Conservation (phyloP, 2,113 vertebrate genomes). For the Corvus moneduloides region DNA sequence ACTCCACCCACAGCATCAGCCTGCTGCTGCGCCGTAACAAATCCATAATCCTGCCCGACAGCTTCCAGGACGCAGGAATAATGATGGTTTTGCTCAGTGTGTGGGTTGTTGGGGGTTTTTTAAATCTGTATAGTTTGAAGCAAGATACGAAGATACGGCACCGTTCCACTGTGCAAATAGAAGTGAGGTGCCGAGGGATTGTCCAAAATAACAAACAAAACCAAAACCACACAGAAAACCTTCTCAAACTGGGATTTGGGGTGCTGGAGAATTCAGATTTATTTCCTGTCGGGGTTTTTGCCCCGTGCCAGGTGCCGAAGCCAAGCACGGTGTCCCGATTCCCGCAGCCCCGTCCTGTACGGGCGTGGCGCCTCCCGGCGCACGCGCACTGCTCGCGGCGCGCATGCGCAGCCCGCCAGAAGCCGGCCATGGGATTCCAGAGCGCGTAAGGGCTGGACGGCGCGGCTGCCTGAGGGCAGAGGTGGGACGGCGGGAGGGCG, state of each 20-base stretch:
- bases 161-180: no score
- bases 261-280: no score
- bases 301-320: fast-evolving
- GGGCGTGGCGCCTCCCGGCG: fast-evolving
- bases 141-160: no score
- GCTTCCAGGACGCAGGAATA: not conserved
- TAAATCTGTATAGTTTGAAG: not conserved
- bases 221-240: no score
- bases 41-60: not conserved
- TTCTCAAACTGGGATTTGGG: fast-evolving
- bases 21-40: not conserved
- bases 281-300: fast-evolving
- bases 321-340: fast-evolving
- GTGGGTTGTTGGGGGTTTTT: not conserved
- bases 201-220: no score
- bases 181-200: no score
- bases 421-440: not conserved
- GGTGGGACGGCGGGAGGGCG: fast-evolving
- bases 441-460: not conserved
- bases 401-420: not conserved
- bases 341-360: no score
- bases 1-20: not conserved
- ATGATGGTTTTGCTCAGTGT: not conserved
- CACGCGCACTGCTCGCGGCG: fast-evolving
- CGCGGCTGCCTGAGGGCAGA: not conserved